phyloP scores from a whole-genome alignment of 2,888 invertebrate species.

The Acanthococcus lagerstroemiae region DNA sequence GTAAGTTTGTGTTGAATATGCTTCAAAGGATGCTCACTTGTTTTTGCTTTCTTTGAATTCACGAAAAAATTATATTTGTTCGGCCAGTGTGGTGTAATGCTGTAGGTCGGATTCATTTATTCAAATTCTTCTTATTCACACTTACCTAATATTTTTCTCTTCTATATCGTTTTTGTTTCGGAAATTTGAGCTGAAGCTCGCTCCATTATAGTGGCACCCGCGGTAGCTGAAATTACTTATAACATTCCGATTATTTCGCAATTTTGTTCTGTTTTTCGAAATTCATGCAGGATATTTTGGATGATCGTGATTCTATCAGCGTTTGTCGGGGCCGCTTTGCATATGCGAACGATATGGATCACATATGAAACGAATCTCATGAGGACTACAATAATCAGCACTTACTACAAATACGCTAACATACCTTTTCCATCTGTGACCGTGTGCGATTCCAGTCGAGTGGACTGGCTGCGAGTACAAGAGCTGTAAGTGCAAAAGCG shows the following conservation, averaged over 20 bases:
- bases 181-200: too few relatives aligned
- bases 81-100: too few relatives aligned
- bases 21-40: too few relatives aligned
- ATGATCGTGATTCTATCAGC: conserved; percentile 36
- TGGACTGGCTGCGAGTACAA: conserved; percentile 12
- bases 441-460: conserved; percentile 39
- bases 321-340: conserved; percentile 35
- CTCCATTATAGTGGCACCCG: too few relatives aligned
- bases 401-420: conserved; percentile 37
- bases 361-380: conserved; percentile 38
- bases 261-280: neutral
- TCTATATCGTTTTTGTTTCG: too few relatives aligned
- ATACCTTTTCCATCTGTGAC: conserved; percentile 40
- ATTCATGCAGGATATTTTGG: conserved; percentile 37
- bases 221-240: too few relatives aligned
- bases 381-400: conserved; percentile 39
- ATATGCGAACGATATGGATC: conserved; percentile 34
- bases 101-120: too few relatives aligned
- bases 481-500: conserved; percentile 31
- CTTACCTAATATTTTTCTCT: too few relatives aligned
- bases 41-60: too few relatives aligned
- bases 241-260: neutral
- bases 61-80: too few relatives aligned
- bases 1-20: too few relatives aligned
- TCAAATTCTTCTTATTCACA: too few relatives aligned